A percentile compares a stretch with the other conserved stretches of the same genome.
Conservation (phyloP, 2,888 invertebrate genomes). For the Lordiphosa fenestrarum region DNA sequence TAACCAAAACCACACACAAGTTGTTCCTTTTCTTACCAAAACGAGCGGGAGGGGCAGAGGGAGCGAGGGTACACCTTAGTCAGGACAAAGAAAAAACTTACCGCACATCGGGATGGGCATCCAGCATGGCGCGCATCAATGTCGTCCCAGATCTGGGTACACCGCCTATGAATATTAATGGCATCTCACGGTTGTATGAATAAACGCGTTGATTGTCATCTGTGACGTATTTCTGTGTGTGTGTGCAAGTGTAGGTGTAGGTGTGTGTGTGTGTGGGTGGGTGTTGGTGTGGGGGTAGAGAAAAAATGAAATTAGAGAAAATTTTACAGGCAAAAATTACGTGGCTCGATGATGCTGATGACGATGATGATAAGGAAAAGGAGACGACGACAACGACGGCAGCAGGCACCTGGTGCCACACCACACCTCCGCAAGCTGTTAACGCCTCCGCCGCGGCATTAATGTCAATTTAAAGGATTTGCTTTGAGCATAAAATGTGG, state of each 20-base stretch:
- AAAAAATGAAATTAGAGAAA: constrained; percentile 52
- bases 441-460: constrained; percentile 22
- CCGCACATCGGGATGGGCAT: constrained; percentile 98
- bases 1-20: constrained; percentile 2
- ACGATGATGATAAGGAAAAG: constrained; percentile 14
- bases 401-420: too few species aligned
- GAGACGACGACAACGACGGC: too few species aligned
- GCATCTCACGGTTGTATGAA: constrained; percentile 92
- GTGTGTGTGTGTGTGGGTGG: constrained; percentile 20
- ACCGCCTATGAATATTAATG: constrained; percentile 97
- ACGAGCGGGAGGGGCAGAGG: background rate
- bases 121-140: constrained; percentile 97
- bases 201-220: constrained; percentile 85
- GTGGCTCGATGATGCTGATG: constrained; percentile 28
- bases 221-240: constrained; percentile 83
- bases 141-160: constrained; percentile 99
- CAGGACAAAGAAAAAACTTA: constrained; percentile 75
- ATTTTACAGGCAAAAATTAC: constrained; percentile 59
- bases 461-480: constrained; percentile 59
- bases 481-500: constrained; percentile 5
- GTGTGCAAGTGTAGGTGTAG: constrained; percentile 17
- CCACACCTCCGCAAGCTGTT: too few species aligned
- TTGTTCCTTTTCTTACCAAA: constrained; percentile 21
- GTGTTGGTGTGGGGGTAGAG: constrained; percentile 4
- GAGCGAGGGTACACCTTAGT: background rate